A percentile compares a stretch with the other conserved stretches of the same genome.
Conservation (phyloP, 2,888 invertebrate genomes). For the Gasteruption jaculator region DNA sequence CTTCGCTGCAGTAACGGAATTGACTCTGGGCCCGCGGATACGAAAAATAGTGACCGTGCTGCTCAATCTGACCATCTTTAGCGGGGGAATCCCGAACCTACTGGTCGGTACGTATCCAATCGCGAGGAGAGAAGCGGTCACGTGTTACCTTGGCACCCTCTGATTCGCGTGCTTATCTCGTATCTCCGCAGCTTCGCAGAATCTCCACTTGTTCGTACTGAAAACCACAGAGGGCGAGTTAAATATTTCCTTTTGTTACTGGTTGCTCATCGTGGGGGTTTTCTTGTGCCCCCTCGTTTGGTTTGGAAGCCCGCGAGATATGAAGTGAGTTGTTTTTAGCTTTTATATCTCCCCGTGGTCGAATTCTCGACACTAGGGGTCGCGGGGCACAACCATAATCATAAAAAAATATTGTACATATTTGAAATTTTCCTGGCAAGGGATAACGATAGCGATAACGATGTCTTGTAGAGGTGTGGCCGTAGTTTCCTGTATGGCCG, state of each 20-base stretch:
- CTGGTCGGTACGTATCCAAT: slow-evolving; percentile 60
- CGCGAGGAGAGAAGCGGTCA: too few species aligned
- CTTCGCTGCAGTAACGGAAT: slow-evolving; percentile 77
- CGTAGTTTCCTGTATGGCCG: slow-evolving; percentile 62
- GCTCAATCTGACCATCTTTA: slow-evolving; percentile 71
- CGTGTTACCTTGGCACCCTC: too few species aligned
- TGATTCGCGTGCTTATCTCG: too few species aligned
- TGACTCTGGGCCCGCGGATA: slow-evolving; percentile 66
- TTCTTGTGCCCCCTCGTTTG: slow-evolving; percentile 77
- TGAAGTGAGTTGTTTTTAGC: slow-evolving; percentile 65
- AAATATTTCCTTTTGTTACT: slow-evolving; percentile 74
- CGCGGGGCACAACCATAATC: not conserved
- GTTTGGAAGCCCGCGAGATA: slow-evolving; percentile 87
- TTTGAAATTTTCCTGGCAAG: not conserved
- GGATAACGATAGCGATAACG: slow-evolving; percentile 1
- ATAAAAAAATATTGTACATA: too few species aligned
- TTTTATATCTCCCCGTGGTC: too few species aligned
- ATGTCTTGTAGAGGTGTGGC: slow-evolving; percentile 58
- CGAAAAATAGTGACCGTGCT: slow-evolving; percentile 65
- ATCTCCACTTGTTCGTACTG: slow-evolving; percentile 71
- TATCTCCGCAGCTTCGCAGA: slow-evolving; percentile 76
- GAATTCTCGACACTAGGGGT: not conserved
- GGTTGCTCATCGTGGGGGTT: slow-evolving; percentile 73
- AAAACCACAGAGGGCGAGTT: slow-evolving; percentile 64
- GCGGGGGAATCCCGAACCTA: slow-evolving; percentile 74